A percentile compares a stretch with the other conserved stretches of the same genome.
These are phyloP conservation scores for Drosophila ironensis DNA, from an alignment of 1,140 invertebrate species.

Conservation along the genomic window DNA sequence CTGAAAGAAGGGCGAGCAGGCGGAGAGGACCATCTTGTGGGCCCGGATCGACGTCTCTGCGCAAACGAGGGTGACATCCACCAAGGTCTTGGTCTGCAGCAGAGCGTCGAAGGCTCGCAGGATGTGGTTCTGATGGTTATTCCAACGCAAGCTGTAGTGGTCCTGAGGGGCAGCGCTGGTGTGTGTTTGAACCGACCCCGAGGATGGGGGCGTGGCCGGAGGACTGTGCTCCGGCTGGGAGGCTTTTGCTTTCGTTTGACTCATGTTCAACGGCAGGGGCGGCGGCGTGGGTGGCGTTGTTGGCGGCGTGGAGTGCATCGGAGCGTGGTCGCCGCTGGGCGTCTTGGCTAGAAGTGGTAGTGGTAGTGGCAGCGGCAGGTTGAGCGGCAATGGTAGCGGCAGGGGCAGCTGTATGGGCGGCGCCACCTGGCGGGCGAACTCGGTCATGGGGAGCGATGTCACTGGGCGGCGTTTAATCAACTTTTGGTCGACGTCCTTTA, in stretches of 20 bases:
- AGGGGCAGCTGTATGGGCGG: constrained; percentile 49
- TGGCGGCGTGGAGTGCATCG: constrained; percentile 67
- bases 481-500: constrained; percentile 74
- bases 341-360: constrained; percentile 52
- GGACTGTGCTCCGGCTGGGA: constrained; percentile 45
- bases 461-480: constrained; percentile 73
- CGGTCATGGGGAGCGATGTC: constrained; percentile 71
- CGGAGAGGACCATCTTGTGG: constrained; percentile 94
- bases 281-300: constrained; percentile 74
- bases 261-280: constrained; percentile 69
- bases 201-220: constrained; percentile 57
- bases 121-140: constrained; percentile 94
- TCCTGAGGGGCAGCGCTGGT: constrained; percentile 83
- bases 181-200: not conserved
- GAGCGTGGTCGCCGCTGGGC: constrained; percentile 18
- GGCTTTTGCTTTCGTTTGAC: constrained; percentile 26
- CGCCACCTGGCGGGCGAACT: constrained; percentile 65
- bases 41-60: constrained; percentile 91
- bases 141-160: constrained; percentile 95
- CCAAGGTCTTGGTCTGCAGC: constrained; percentile 91
- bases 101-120: constrained; percentile 92
- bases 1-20: constrained; percentile 95
- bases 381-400: constrained; percentile 42
- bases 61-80: constrained; percentile 94
- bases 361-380: constrained; percentile 23